Evolutionary conservation across 2,888 invertebrate species (phyloP), one percentile per base, ranked within the genome.

Genomic region (Tiliacea citrago): DNA sequence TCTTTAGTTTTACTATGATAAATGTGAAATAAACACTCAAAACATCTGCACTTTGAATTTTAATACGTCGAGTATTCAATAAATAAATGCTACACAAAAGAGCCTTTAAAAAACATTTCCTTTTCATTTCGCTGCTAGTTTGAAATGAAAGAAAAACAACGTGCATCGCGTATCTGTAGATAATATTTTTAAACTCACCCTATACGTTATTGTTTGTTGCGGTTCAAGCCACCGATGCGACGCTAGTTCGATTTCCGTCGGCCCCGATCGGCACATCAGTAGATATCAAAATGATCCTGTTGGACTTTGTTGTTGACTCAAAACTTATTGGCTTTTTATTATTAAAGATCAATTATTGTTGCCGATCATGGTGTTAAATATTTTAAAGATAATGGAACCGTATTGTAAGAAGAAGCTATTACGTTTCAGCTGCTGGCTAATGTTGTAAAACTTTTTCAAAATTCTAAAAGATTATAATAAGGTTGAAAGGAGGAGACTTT

Each of bases 141-240:
- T 62, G 24, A 65, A 80, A 80, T 55, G 18, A 42, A 79, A 75
- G 39, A 58, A 68, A 67, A 78, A 78, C 42, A 78, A 35, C 18
- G 29, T 21, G 39, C 61, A 67, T 9, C 13, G 18, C 73, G 49
- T 67, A 79, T 62, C 29, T 62, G 29, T 39, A 39, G 57, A 63
- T 58, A 58, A 53, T 63, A 53, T 79, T 68, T 74, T 79, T 39
- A 45, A 29, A 29, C 39, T 73, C 8, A 49, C 8, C 39, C 18
- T 49, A 8, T 29, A 57, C 53, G 35, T 67, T 58, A 63, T 74
- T 78, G 55, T 67, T 74, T 53, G 57, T 29, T 62, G 39, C 9
- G 24, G n/a, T 57, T 35, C 24, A 39, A 51, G 62, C n/a, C 51
- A 9, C 13, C 18, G 68, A 66, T 10, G 51, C 60, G 63, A 57